Evolutionary conservation across 2,888 invertebrate genomes (phyloP), one percentile per base, ranked within the genome.

Genomic region (Frankliniella fusca): DNA sequence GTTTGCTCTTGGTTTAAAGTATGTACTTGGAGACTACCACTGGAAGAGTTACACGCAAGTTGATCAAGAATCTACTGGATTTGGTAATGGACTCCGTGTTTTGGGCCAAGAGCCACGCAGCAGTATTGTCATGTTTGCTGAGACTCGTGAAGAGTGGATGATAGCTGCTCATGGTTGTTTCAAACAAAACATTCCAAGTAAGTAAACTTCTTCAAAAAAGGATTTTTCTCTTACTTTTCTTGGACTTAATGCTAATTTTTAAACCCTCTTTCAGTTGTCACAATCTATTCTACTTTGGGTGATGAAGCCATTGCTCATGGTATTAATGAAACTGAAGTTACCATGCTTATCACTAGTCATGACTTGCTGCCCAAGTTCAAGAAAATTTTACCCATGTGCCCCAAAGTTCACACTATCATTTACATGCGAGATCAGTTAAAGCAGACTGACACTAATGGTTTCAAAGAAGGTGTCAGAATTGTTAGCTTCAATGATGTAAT

Each of bases 71-170:
- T 93, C 97, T 8, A 89, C 91, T 0, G 90, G 93, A 85, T 94
- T 99, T 88, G 95, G 96, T 81, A 93, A 93, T 83, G 99, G 98
- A 0, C 90, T 99, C 84, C 91, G 94, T 76, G 93, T 93, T 86
- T 89, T 96, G 65, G 97, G 97, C 49, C 92, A 94, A 86, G 88
- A 89, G 85, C 93, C 94, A 12, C 91, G 91, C 15, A 89, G 92
- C 84, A 95, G 95, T 88, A 91, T 99, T 85, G 97, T 95, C 82
- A 93, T 99, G 87, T 99, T 98, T 90, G 97, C 98, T 0, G 99
- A 99, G 90, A 99, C 99, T 0, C 91, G 98, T 85, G 96, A 96
- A 81, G 99, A 99, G 89, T 99, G 99, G 99, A 94, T 99, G 93
- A 90, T 98, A 81, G 95, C 97, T 0, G 97, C 98, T 0, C 96